phyloP scores from a whole-genome alignment of 2,888 invertebrate species.

The Tetheella fluctuosa region DNA sequence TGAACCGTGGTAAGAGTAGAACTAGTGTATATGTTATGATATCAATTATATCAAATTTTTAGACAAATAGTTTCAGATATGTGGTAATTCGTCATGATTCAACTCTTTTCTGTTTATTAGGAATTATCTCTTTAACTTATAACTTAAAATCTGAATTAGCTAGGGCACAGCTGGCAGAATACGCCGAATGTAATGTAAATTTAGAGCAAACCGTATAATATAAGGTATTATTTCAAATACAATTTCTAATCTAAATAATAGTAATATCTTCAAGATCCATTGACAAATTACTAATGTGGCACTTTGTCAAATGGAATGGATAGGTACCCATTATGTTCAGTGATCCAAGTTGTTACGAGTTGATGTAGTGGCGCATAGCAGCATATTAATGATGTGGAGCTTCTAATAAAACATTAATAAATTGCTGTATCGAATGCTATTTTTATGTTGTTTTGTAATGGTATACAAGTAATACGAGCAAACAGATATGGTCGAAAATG shows the following conservation, averaged over 20 bases:
- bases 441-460: neutral
- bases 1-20: neutral
- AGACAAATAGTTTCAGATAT: no score
- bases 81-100: no score
- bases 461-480: no score
- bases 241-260: constrained; percentile 14
- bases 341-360: constrained; percentile 37
- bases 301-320: constrained; percentile 44
- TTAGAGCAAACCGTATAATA: no score
- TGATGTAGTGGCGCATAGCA: constrained; percentile 24
- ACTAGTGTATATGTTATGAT: no score
- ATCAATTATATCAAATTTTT: no score
- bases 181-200: no score
- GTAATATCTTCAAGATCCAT: constrained; percentile 26
- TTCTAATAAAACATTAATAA: constrained; percentile 3
- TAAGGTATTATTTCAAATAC: neutral
- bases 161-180: no score
- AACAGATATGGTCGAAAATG: no score
- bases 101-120: no score
- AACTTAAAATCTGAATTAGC: no score
- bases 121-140: no score
- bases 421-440: neutral
- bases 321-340: constrained; percentile 44
- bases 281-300: constrained; percentile 38
- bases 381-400: neutral